Conservation (phyloP, 1,140 invertebrate species). For the Anastrepha obliqua region DNA sequence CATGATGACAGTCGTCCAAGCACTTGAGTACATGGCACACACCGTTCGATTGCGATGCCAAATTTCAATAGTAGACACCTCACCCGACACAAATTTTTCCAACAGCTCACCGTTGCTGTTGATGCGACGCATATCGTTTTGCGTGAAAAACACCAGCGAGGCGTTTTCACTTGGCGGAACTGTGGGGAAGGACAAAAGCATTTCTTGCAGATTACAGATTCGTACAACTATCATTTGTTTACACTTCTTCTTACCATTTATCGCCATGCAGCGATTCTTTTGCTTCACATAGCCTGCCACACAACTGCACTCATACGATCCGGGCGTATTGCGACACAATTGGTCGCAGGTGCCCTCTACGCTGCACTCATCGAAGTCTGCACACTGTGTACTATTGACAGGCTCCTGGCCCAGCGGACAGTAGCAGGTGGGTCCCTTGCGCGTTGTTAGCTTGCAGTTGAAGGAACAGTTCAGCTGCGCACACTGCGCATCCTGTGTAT, state of each 20-base stretch:
- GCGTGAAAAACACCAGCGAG: constrained; percentile 64
- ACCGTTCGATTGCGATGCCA: constrained; percentile 79
- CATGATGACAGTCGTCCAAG: constrained; percentile 68
- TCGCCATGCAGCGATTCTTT: constrained; percentile 78
- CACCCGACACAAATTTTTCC: constrained; percentile 49
- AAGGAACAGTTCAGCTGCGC: constrained; percentile 79
- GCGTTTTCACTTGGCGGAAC: constrained; percentile 64
- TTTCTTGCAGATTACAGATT: background rate
- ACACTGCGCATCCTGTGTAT: constrained; percentile 77
- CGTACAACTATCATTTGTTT: background rate
- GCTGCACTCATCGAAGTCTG: constrained; percentile 85
- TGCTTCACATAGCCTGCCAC: constrained; percentile 82
- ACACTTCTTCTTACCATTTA: constrained; percentile 75
- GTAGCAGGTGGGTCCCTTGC: constrained; percentile 82
- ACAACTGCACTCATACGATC: constrained; percentile 86
- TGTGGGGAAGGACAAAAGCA: constrained; percentile 1
- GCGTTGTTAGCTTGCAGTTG: constrained; percentile 80
- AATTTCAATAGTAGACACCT: constrained; percentile 66
- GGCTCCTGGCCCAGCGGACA: constrained; percentile 84
- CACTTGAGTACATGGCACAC: constrained; percentile 82
- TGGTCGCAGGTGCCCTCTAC: constrained; percentile 87
- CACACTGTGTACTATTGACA: constrained; percentile 79
- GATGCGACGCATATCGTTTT: constrained; percentile 63
- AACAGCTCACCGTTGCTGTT: constrained; percentile 57
- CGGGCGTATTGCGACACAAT: constrained; percentile 82